Evolutionary conservation across 2,113 vertebrate genomes (phyloP).

Genomic region (Trichomycterus rosablanca): DNA sequence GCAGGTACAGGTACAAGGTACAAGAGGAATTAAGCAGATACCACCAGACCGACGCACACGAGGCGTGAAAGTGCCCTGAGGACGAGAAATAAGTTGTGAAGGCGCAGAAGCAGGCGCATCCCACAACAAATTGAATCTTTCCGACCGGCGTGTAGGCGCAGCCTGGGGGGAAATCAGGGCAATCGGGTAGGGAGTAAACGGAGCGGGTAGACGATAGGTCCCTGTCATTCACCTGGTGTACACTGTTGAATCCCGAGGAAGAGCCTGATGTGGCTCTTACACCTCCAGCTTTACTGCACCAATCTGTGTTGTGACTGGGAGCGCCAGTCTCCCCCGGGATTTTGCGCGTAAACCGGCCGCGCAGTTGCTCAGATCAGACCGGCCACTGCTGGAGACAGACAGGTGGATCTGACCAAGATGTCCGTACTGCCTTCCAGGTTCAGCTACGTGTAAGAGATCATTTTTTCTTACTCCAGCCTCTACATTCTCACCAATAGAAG

Average conservation of each 20-base stretch:
- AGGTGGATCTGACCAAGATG: conserved; percentile 75
- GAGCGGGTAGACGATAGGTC: neutral
- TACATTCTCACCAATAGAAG: conserved; percentile 77
- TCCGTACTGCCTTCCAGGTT: conserved; percentile 73
- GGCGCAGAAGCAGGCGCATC: conserved; percentile 34
- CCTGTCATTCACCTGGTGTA: conserved; percentile 45
- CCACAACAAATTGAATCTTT: conserved; percentile 44
- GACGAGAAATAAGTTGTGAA: conserved; percentile 14
- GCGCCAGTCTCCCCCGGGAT: conserved; percentile 58
- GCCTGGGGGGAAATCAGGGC: neutral
- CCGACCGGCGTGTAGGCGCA: conserved; percentile 29
- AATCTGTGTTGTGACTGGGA: conserved; percentile 61
- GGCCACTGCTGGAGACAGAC: conserved; percentile 70
- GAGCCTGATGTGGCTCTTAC: conserved; percentile 69
- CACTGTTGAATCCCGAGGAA: conserved; percentile 57
- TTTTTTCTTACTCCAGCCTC: conserved; percentile 36
- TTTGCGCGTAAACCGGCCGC: conserved; percentile 59
- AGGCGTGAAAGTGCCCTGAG: conserved; percentile 10
- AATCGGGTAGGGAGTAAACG: too few relatives aligned
- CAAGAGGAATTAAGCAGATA: conserved; percentile 55
- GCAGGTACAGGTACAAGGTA: conserved; percentile 67
- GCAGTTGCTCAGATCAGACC: conserved; percentile 56
- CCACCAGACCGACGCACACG: conserved; percentile 47
- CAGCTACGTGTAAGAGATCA: conserved; percentile 73
- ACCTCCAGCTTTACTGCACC: conserved; percentile 55